phyloP scores from a whole-genome alignment of 2,113 vertebrate genomes.

The Oxyura jamaicensis region DNA sequence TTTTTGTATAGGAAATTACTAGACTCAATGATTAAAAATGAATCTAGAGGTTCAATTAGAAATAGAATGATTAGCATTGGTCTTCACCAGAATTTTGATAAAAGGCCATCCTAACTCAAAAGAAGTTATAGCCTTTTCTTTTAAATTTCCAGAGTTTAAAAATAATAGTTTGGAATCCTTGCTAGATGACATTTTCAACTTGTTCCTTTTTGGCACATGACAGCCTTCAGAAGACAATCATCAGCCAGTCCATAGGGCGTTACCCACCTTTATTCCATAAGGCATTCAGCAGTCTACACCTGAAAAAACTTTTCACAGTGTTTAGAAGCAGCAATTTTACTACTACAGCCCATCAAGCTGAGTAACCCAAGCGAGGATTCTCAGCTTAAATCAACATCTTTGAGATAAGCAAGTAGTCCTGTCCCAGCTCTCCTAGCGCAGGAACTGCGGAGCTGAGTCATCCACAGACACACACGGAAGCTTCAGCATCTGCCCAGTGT shows the following conservation, averaged over 20 bases:
- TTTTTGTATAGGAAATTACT: neutral
- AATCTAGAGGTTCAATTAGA: neutral
- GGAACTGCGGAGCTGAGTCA: neutral
- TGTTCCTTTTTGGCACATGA: neutral
- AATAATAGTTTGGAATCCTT: neutral
- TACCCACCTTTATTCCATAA: neutral
- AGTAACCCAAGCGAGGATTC: neutral
- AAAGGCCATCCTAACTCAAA: neutral
- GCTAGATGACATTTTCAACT: neutral
- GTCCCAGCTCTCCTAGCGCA: accelerated
- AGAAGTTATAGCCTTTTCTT: neutral
- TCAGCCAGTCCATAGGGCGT: neutral
- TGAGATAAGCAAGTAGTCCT: neutral
- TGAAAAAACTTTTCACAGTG: neutral
- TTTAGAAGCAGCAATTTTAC: neutral
- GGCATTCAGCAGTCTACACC: neutral
- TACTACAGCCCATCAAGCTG: neutral
- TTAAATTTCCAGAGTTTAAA: neutral
- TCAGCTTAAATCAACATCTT: neutral
- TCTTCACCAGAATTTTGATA: neutral
- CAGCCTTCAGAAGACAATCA: neutral
- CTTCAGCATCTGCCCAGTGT: neutral
- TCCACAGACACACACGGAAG: neutral
- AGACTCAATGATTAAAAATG: neutral
- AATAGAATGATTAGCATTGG: neutral